Base-by-base conservation (phyloP, 2,797 vertebrate genomes). In the Manis pentadactyla region DNA sequence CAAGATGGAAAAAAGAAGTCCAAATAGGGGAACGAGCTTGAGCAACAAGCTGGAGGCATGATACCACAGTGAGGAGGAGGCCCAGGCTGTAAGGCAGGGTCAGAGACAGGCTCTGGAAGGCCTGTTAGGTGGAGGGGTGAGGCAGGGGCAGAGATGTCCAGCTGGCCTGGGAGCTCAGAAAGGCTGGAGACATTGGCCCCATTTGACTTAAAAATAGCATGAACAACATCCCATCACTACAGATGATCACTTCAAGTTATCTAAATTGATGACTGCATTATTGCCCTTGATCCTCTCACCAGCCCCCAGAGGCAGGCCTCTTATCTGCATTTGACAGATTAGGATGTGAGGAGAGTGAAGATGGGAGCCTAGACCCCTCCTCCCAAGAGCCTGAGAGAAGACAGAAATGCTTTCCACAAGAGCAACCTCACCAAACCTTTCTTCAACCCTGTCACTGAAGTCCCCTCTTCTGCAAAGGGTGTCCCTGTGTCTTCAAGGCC, bases 281-380 rank as follows among this genome's bases (percentile, higher is more conserved):
- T 51, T 61, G 77, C 68, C 42, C 29, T 95, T 55, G 78, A 6
- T 91, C 17, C 55, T 96, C 73, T 57, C 21, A 42, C 46, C 21
- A 74, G 81, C 27, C 31, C 49, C 18, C 34, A 75, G 46, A 57
- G 84, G 69, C 68, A 59, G 55, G 39, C n/a, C 8, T 19, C 87
- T 93, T 95, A 90, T 85, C 75, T 74, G 19, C 61, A 68, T 23
- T 39, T 82, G 84, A 94, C 51, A 90, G 95, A 96, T 92, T 81
- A 88, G 21, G n/a, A 51, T 46, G 46, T 27, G 2, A 71, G 90
- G 88, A 82, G 23, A 10, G 64, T 39, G 39, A 51, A 51, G 66
- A 55, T 17, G 49, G 57, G 42, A 61, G 29, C 46, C 19, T 14
- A 19, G 23, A 49, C 61, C 46, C 34, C 79, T 89, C 57, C 59